Evolutionary conservation across 1,140 invertebrate species (phyloP).

Genomic region (Glossosoma conforme): DNA sequence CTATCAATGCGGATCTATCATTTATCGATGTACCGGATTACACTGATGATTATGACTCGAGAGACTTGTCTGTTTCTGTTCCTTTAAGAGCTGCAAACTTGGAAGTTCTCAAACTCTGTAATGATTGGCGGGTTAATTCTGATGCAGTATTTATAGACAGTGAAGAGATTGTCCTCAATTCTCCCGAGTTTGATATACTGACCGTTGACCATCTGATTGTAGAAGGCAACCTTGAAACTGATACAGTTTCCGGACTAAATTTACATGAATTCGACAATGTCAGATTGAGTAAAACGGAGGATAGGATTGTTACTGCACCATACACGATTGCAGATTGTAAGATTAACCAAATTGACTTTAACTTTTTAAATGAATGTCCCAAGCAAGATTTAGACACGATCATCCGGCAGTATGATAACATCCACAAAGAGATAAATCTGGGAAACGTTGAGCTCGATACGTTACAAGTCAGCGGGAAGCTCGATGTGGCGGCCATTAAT

Average conservation of each 20-base stretch:
- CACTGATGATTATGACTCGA: background rate
- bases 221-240: conserved; percentile 19
- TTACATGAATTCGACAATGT: conserved; percentile 19
- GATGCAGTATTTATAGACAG: conserved; percentile 10
- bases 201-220: conserved; percentile 16
- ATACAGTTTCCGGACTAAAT: conserved; percentile 11
- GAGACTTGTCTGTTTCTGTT: conserved; percentile 5
- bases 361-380: conserved; percentile 13
- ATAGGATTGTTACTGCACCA: conserved; percentile 16
- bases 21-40: conserved; percentile 22
- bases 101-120: conserved; percentile 19
- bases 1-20: conserved; percentile 17
- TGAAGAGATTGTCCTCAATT: conserved; percentile 12
- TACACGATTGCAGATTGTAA: conserved; percentile 14
- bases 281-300: conserved; percentile 24
- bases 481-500: conserved; percentile 20
- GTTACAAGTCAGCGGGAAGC: conserved; percentile 16
- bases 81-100: conserved; percentile 13
- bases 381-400: conserved; percentile 17
- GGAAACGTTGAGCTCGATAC: conserved; percentile 21
- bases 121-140: conserved; percentile 20
- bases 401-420: conserved; percentile 13
- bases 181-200: conserved; percentile 20
- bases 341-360: conserved; percentile 15
- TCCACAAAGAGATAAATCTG: conserved; percentile 12